These are phyloP conservation scores for Lasioglossum calceatum DNA, from an alignment of 2,888 invertebrate species.

Conservation along the genomic window DNA sequence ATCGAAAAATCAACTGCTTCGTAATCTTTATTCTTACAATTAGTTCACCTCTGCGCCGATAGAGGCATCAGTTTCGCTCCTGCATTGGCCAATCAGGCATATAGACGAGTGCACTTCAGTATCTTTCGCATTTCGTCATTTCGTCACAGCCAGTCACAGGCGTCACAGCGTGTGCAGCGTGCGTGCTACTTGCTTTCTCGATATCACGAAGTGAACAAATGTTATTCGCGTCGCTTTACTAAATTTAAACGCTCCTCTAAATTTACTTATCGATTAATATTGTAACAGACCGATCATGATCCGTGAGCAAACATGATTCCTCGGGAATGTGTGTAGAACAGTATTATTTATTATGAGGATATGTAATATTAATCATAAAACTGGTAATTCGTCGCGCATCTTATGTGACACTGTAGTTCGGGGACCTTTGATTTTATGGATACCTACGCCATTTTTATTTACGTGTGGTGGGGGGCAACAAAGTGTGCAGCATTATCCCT, in stretches of 20 bases:
- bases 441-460: constrained; percentile 73
- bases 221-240: neutral
- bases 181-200: neutral
- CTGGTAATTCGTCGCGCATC: constrained; percentile 19
- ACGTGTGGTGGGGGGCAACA: constrained; percentile 67
- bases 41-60: too few relatives aligned
- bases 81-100: neutral
- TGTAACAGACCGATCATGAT: neutral
- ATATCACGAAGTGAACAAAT: neutral
- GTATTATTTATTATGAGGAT: neutral
- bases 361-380: neutral
- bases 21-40: too few relatives aligned
- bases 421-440: constrained; percentile 57
- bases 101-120: neutral
- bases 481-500: constrained; percentile 60
- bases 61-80: too few relatives aligned
- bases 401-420: constrained; percentile 22
- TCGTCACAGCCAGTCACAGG: too few relatives aligned
- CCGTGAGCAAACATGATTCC: neutral
- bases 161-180: neutral
- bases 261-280: neutral
- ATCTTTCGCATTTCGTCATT: neutral
- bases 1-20: too few relatives aligned
- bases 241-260: neutral
- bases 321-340: neutral